Conservation (phyloP, 2,888 invertebrate genomes). For the Oithona nana region DNA sequence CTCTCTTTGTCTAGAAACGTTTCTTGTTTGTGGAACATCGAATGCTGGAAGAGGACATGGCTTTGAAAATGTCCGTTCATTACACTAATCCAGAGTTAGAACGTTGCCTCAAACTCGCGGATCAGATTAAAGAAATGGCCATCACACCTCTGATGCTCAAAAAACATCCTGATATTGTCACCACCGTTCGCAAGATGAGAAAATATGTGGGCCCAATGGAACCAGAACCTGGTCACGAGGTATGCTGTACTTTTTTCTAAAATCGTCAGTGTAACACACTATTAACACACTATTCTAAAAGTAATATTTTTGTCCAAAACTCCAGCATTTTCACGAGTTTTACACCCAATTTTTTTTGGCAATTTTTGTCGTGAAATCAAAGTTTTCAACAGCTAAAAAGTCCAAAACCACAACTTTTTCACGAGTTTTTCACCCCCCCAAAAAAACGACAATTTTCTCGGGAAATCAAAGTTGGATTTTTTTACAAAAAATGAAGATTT, state of each 20-base stretch:
- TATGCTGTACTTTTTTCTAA: too few relatives aligned
- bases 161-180: slow-evolving; percentile 28
- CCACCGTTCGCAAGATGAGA: slow-evolving; percentile 28
- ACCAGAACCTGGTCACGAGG: background rate
- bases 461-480: too few relatives aligned
- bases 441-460: too few relatives aligned
- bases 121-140: slow-evolving; percentile 26
- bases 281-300: too few relatives aligned
- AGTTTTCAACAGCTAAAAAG: too few relatives aligned
- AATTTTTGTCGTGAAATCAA: too few relatives aligned
- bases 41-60: slow-evolving; percentile 9
- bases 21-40: slow-evolving; percentile 14
- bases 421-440: too few relatives aligned
- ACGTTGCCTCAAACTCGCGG: slow-evolving; percentile 21
- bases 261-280: too few relatives aligned
- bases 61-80: background rate
- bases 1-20: background rate
- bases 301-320: too few relatives aligned
- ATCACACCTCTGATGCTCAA: slow-evolving; percentile 26
- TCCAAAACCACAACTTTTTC: too few relatives aligned
- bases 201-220: slow-evolving; percentile 11
- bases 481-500: background rate
- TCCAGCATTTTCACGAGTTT: too few relatives aligned
- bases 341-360: too few relatives aligned
- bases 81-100: slow-evolving; percentile 1